Evolutionary conservation across 2,113 vertebrate species (phyloP), one percentile per base, ranked within the genome.

Genomic region (Vireo altiloquus): DNA sequence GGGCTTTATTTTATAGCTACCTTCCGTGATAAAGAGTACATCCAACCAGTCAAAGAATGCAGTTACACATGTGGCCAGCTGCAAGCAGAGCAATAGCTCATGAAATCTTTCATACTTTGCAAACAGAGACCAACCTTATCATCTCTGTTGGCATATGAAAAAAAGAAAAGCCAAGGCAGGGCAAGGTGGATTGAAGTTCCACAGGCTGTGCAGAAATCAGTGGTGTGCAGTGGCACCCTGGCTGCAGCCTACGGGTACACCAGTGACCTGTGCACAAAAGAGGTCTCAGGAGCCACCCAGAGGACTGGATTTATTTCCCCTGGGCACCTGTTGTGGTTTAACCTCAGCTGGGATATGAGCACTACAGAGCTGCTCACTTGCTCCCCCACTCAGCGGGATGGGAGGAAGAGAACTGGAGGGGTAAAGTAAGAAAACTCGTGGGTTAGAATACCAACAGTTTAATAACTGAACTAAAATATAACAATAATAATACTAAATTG

Each of bases 1-100:
- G 75, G 90, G 66, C 60, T 83, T 74, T 86, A 47, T 86, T 96
- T 97, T 97, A 95, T 74, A 93, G 87, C 90, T 91, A 22, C 40
- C 64, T 76, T 78, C 70, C 37, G 76, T 77, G 93, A 95, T 80
- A 95, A 95, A 91, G 33, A 28, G 79, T 68, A 47, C 68, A 44
- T 56, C 69, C 65, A 93, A 16, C 54, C 70, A 92, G 78, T 37
- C 2, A 1, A 94, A 93, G 84, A 96, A 97, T 91, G 90, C 64
- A 85, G 71, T 42, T 79, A 46, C 3, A 28, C 90, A 78, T 2
- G 1, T 49, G 53, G 78, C 59, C 66, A 72, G 90, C 66, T 76
- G 70, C 1, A 1, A 87, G 35, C 57, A 47, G 40, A 82, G 61
- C 46, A 69, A 52, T 15, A 82, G 75, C 52, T 93, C 68, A 63